Evolutionary conservation across 2,797 vertebrate species (phyloP).

Genomic region (Eidolon dupreanum): DNA sequence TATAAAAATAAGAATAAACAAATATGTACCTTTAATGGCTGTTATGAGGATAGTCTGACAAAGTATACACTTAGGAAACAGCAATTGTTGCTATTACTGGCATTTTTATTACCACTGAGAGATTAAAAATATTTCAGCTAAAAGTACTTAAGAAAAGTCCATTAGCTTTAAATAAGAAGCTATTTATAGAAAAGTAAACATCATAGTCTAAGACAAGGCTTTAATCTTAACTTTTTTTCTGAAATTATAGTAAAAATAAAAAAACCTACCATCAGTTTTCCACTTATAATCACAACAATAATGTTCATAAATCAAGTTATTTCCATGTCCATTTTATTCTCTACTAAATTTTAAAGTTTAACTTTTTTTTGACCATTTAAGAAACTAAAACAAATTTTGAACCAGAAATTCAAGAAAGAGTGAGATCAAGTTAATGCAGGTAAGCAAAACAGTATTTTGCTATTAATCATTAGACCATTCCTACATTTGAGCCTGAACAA

Average conservation of each 20-base stretch:
- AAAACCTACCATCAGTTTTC: constrained; percentile 38
- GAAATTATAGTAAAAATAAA: constrained; percentile 59
- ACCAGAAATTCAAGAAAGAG: constrained; percentile 38
- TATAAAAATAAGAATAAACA: constrained; percentile 5
- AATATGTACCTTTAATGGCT: not conserved
- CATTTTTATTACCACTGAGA: constrained; percentile 37
- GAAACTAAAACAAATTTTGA: constrained; percentile 43
- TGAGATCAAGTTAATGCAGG: constrained; percentile 19
- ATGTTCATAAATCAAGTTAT: constrained; percentile 1
- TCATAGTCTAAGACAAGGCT: not conserved
- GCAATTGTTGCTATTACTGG: not conserved
- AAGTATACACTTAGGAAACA: constrained; percentile 4
- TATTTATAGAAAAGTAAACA: not conserved
- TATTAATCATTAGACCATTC: constrained; percentile 58
- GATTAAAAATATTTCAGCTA: constrained; percentile 16
- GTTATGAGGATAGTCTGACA: not conserved
- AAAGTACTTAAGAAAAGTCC: not conserved
- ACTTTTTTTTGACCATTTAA: constrained; percentile 49
- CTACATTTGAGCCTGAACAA: constrained; percentile 9
- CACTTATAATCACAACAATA: constrained; percentile 18
- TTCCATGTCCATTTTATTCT: constrained; percentile 17
- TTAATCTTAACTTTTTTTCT: constrained; percentile 38
- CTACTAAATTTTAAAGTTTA: constrained; percentile 63
- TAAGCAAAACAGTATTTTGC: constrained; percentile 46
- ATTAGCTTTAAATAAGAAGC: not conserved